Conservation (phyloP, 2,113 vertebrate genomes). For the Ameiurus melas region DNA sequence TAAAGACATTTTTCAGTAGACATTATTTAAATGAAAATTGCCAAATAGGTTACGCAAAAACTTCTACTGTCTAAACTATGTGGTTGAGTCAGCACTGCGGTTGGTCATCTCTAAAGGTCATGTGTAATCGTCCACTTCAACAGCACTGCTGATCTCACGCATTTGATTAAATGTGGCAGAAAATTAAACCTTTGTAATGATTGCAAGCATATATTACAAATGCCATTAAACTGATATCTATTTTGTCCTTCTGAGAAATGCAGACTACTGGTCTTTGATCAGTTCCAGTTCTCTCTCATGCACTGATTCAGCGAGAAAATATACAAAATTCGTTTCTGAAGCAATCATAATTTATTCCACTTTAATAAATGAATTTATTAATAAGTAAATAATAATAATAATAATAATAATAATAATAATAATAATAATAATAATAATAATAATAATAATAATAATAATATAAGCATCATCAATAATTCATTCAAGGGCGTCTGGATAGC, state of each 20-base stretch:
- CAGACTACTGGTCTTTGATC: neutral
- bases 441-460: neutral
- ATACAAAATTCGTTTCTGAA: neutral
- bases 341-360: neutral
- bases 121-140: constrained; percentile 3
- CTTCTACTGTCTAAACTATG: neutral
- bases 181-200: neutral
- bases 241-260: neutral
- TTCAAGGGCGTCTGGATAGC: neutral
- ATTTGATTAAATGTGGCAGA: neutral
- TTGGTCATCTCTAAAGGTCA: constrained; percentile 31
- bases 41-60: neutral
- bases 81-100: constrained; percentile 11
- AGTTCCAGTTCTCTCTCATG: neutral
- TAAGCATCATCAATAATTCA: neutral
- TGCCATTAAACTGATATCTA: neutral
- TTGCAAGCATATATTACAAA: neutral
- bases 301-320: neutral
- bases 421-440: neutral
- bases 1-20: neutral
- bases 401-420: constrained; percentile 1
- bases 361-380: neutral
- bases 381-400: no score
- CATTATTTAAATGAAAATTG: constrained; percentile 12
- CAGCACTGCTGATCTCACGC: neutral